Percentiles rank a stretch among this genome's conserved stretches.
phyloP scores from a whole-genome alignment of 1,140 invertebrate species.

The Drosophila kohkoa region DNA sequence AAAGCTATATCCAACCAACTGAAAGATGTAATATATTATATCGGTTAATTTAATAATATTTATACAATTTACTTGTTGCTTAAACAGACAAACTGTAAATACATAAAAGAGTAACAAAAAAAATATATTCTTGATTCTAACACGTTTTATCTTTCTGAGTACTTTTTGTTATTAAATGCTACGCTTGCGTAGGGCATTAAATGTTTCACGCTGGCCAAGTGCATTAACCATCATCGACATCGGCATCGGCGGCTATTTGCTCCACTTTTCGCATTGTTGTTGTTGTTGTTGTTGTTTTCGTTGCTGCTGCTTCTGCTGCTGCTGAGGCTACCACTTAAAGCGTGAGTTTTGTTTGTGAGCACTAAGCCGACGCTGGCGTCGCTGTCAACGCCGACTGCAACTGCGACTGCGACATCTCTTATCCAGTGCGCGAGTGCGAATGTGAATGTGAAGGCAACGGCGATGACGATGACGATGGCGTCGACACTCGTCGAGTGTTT shows the following conservation, averaged over 20 bases:
- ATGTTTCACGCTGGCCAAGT: slow-evolving; percentile 14
- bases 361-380: slow-evolving; percentile 35
- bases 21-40: no score
- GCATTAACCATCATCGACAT: slow-evolving; percentile 13
- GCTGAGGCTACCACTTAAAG: slow-evolving; percentile 53
- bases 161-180: background rate
- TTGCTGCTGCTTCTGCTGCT: slow-evolving; percentile 1
- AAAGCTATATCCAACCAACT: no score
- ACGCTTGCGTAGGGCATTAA: slow-evolving; percentile 29
- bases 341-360: slow-evolving; percentile 58
- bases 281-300: slow-evolving; percentile 5
- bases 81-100: no score
- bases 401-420: slow-evolving; percentile 30
- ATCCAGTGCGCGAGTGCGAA: slow-evolving; percentile 46
- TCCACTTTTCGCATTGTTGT: slow-evolving; percentile 24
- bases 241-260: slow-evolving; percentile 25
- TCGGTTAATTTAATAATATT: no score
- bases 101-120: no score
- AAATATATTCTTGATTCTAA: background rate
- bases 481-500: slow-evolving; percentile 51
- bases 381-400: slow-evolving; percentile 1
- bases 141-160: background rate
- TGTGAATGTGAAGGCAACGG: slow-evolving; percentile 8
- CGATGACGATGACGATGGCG: background rate
- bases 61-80: no score